Base-by-base conservation (phyloP, 1,140 invertebrate genomes). In the Tyrophagus putrescentiae region DNA sequence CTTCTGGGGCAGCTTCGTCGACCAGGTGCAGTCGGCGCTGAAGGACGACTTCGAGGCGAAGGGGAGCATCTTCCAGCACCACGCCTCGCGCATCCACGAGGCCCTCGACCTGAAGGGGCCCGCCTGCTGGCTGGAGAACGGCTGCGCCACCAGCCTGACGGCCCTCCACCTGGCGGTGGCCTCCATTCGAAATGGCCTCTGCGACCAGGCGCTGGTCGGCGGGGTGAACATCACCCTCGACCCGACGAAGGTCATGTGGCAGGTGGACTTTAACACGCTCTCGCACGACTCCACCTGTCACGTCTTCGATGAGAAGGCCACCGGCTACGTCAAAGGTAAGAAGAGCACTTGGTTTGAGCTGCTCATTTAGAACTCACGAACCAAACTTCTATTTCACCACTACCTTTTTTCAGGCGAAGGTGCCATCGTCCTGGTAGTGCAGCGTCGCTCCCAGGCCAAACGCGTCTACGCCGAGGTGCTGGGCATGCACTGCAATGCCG, bases 21-120 rank as follows among this genome's bases (percentile, higher is more conserved):
- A 31, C 25, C 31, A 33, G n/a, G 34, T 60, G 27, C 32, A 7
- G 11, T 21, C 41, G 11, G 16, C 11, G 42, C 9, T 36, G 58
- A 58, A 5, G 57, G 39, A 5, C 9, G 39, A n/a, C 18, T 6
- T 57, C 6, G 11, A 57, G 13, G 4, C 18, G 23, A 13, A 16
- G 13, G 9, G 7, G 18, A 23, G 88, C 72, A 84, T 83, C 53
- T 76, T 87, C 36, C 85, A 89, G 29, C 96, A 96, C 91, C 93
- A 96, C 72, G 80, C 91, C 34, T 97, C 97, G 72, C 80, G 93
- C 68, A 79, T 97, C 34, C 95, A 90, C 0, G 97, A 84, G 74
- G 84, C 88, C 11, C 97, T 95, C 74, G 90, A 97, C 67, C 86
- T 95, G 60, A 83, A 75, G 68, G 78, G 77, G 75, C 93, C 93